Base-by-base conservation (phyloP, 2,888 invertebrate genomes). In the Melieria crassipennis region DNA sequence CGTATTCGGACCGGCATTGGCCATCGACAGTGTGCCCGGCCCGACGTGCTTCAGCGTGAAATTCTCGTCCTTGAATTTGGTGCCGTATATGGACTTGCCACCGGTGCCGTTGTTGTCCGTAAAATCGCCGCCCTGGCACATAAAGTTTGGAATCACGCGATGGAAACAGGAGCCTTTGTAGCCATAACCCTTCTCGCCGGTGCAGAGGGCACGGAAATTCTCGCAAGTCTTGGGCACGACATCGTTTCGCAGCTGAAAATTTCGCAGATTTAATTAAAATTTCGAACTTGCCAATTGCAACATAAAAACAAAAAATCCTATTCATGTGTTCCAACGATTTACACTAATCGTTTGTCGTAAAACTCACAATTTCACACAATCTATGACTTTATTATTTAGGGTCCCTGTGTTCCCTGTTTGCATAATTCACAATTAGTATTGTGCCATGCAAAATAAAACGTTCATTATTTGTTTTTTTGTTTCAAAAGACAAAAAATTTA, bases 41-140 rank as follows among this genome's bases (percentile, higher is more conserved):
- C 94, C 95, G 60, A 93, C 93, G 88, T 98, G 98, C 89, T 94
- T 96, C 87, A 97, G 89, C 75, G 89, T 89, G 89, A 98, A 98
- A 90, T 98, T 98, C 89, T 98, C 98, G 85, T 98, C 98, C 45
- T 90, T 92, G 86, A 98, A 98, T 88, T 96, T 96, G 81, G 90
- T 90, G 30, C 98, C 97, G 80, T 96, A 98, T 88, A 98, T 98
- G 78, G 97, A 97, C 88, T 96, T 96, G 78, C 97, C 97, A 75
- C 94, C 94, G 81, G 94, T 94, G 88, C 96, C 96, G 86, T 94
- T 94, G 92, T 96, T 92, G 87, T 93, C 92, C 79, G 96, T 96
- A 86, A 97, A 96, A 87, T 96, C 96, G 78, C 96, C 94, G 65
- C 94, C 96, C 89, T 96, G 96, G 88, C 95, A 93, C 96, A 97